Conservation (phyloP, 1,140 invertebrate species). For the Phthorimaea operculella region DNA sequence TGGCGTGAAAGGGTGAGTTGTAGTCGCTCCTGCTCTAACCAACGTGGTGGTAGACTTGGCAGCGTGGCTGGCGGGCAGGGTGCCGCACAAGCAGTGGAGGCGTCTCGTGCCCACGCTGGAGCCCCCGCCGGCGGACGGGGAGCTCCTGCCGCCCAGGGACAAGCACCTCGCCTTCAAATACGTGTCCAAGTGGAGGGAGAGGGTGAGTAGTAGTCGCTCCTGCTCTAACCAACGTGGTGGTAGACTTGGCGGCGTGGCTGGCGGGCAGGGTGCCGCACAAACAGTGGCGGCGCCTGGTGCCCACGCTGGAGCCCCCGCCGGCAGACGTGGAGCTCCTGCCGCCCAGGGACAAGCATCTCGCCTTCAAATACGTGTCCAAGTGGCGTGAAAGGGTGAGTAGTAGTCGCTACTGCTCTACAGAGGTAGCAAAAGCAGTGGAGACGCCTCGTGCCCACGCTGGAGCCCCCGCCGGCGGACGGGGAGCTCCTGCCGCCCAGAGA, state of each 20-base stretch:
- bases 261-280: constrained; percentile 47
- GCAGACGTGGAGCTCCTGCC: constrained; percentile 15
- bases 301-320: constrained; percentile 13
- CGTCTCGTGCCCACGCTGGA: constrained; percentile 27
- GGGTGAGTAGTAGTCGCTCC: constrained; percentile 25
- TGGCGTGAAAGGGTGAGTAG: constrained; percentile 50
- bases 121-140: constrained; percentile 8
- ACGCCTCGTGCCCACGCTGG: constrained; percentile 27
- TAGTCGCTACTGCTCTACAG: too few relatives aligned
- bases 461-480: constrained; percentile 8
- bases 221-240: constrained; percentile 32
- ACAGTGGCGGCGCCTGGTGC: constrained; percentile 46
- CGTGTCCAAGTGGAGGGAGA: constrained; percentile 48
- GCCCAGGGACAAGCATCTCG: constrained; percentile 38
- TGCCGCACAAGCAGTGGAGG: constrained; percentile 51
- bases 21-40: constrained; percentile 11
- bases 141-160: constrained; percentile 28
- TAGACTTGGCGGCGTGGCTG: constrained; percentile 61
- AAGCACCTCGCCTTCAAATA: constrained; percentile 51
- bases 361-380: constrained; percentile 48
- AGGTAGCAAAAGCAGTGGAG: too few relatives aligned
- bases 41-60: constrained; percentile 54
- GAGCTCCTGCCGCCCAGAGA: constrained; percentile 28
- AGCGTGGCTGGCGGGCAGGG: constrained; percentile 55
- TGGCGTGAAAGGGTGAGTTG: constrained; percentile 50